These are phyloP conservation scores for Mastomys coucha DNA, from an alignment of 2,113 vertebrate species.

Conservation along the genomic window DNA sequence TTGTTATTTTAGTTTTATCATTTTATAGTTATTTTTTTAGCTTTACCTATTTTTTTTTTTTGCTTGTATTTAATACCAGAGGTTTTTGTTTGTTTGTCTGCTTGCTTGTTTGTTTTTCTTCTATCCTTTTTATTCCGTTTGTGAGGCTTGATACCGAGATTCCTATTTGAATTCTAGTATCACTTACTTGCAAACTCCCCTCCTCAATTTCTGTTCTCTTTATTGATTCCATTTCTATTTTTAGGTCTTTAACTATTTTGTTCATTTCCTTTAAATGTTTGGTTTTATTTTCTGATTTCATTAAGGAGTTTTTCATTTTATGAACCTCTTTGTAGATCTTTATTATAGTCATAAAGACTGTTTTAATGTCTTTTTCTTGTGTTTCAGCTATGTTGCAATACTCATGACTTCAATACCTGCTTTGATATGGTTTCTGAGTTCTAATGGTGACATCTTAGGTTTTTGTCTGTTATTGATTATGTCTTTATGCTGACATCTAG, in stretches of 20 bases:
- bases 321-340: background rate
- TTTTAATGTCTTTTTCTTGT: background rate
- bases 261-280: background rate
- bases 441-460: background rate
- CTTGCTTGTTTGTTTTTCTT: background rate
- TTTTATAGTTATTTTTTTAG: background rate
- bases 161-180: background rate
- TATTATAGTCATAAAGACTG: background rate
- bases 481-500: background rate
- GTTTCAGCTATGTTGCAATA: background rate
- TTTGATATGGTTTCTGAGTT: background rate
- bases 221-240: background rate
- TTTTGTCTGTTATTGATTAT: background rate
- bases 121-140: background rate
- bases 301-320: background rate
- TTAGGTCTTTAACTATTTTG: background rate
- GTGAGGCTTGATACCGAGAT: background rate
- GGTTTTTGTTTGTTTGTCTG: too few species aligned
- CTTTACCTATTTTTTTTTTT: background rate
- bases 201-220: background rate
- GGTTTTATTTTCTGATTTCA: background rate
- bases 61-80: background rate
- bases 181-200: background rate
- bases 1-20: background rate
- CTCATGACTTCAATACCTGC: background rate